phyloP scores from a whole-genome alignment of 2,113 vertebrate genomes.

The Istiophorus platypterus region DNA sequence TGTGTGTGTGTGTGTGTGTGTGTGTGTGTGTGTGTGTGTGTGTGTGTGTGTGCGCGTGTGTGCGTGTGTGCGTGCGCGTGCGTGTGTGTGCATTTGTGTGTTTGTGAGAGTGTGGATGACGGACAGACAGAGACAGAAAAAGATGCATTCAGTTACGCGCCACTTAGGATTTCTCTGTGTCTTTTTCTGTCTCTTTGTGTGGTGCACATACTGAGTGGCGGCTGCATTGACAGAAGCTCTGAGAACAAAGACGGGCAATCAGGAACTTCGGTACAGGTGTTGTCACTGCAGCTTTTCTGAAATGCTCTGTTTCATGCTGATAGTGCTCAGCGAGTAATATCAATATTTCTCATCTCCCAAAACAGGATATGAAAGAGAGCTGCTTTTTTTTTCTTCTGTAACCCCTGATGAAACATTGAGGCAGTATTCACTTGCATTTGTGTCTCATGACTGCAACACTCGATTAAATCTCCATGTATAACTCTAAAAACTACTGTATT shows the following conservation, averaged over 20 bases:
- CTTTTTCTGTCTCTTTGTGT: constrained; percentile 20
- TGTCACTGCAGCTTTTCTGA: constrained; percentile 55
- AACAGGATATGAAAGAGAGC: constrained; percentile 76
- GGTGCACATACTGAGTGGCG: neutral
- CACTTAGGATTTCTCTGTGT: constrained; percentile 19
- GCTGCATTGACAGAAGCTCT: constrained; percentile 16
- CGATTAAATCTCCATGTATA: constrained; percentile 39
- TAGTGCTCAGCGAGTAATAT: constrained; percentile 59
- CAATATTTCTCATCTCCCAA: constrained; percentile 75
- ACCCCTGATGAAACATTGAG: constrained; percentile 49
- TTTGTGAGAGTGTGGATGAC: constrained; percentile 4
- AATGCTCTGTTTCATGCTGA: constrained; percentile 62
- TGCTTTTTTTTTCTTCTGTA: constrained; percentile 59
- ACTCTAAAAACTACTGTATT: constrained; percentile 17
- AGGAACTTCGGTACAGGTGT: constrained; percentile 68
- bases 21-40: neutral
- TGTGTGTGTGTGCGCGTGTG: too few relatives aligned
- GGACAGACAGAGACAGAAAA: constrained; percentile 29
- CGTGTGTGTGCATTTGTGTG: too few relatives aligned
- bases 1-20: constrained; percentile 19
- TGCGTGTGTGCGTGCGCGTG: neutral
- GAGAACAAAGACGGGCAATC: constrained; percentile 54
- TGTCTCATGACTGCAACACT: constrained; percentile 35
- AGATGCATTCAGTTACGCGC: constrained; percentile 30
- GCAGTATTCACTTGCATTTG: constrained; percentile 26